Percentiles rank a stretch among this genome's conserved stretches.
These are phyloP conservation scores for Eueremaeus valkanovi DNA, from an alignment of 2,888 invertebrate species.

Conservation along the genomic window DNA sequence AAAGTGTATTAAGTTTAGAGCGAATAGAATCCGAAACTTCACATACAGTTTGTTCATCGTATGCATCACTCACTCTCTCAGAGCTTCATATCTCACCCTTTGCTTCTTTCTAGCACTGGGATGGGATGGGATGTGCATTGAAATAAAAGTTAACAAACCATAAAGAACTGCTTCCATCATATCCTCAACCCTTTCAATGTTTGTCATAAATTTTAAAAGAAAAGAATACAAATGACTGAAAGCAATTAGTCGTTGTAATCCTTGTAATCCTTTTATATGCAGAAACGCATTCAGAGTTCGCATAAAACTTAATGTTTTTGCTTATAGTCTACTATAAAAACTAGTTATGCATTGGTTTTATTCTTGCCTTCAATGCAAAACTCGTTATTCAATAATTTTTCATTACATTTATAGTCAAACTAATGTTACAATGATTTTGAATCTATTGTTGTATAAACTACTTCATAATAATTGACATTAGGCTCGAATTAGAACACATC, in stretches of 20 bases:
- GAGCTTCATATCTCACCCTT: not conserved
- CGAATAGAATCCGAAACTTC: too few relatives aligned
- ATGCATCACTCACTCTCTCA: not conserved
- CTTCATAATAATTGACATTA: conserved; percentile 23
- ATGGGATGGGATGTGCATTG: too few relatives aligned
- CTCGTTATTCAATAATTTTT: conserved; percentile 16
- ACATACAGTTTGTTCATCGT: not conserved
- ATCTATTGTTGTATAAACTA: not conserved
- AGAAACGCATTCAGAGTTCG: not conserved
- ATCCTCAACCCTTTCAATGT: conserved; percentile 5
- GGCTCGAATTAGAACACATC: conserved; percentile 26
- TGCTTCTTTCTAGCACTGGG: not conserved
- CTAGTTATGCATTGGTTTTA: not conserved
- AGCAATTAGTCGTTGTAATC: conserved; percentile 25
- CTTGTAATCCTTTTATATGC: conserved; percentile 25
- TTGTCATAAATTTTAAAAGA: conserved; percentile 23
- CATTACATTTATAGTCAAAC: conserved; percentile 19
- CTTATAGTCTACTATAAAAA: not conserved
- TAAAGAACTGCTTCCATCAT: conserved; percentile 24
- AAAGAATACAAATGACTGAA: conserved; percentile 15
- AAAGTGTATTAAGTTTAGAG: not conserved
- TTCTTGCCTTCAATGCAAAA: not conserved
- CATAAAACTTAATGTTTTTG: conserved; percentile 30
- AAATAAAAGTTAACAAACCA: conserved; percentile 35
- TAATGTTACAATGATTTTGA: conserved; percentile 26